These are phyloP conservation scores for Oppia nitens DNA, from an alignment of 1,140 invertebrate genomes.

Conservation along the genomic window DNA sequence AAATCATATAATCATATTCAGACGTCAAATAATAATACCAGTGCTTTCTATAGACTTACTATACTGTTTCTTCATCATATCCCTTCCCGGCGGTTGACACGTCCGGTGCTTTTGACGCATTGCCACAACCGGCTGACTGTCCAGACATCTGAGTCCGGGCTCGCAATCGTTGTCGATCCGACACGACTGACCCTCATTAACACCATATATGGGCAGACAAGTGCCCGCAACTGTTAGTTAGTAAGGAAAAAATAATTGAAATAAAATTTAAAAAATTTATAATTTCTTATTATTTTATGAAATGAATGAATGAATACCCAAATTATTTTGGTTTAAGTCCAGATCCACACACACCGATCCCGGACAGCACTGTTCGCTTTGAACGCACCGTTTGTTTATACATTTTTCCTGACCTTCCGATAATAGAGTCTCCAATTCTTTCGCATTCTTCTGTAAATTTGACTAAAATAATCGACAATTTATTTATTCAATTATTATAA, in stretches of 20 bases:
- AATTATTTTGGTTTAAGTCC: slow-evolving; percentile 39
- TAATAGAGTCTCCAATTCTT: slow-evolving; percentile 20
- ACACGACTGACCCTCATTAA: slow-evolving; percentile 54
- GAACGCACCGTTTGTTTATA: slow-evolving; percentile 34
- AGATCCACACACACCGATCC: slow-evolving; percentile 51
- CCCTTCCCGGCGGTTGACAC: slow-evolving; percentile 41
- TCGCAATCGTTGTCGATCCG: slow-evolving; percentile 53
- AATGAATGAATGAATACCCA: background rate
- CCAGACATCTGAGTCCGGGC: slow-evolving; percentile 46
- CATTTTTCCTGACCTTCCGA: slow-evolving; percentile 20
- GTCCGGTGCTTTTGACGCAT: slow-evolving; percentile 27
- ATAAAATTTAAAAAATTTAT: background rate
- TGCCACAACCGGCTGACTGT: slow-evolving; percentile 26
- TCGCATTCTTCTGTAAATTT: background rate
- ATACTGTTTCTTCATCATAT: slow-evolving; percentile 51
- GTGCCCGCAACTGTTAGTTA: slow-evolving; percentile 39
- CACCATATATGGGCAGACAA: slow-evolving; percentile 49
- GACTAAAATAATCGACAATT: background rate
- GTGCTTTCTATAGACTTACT: slow-evolving; percentile 32
- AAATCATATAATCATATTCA: slow-evolving; percentile 3
- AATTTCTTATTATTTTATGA: background rate
- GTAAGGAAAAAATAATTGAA: slow-evolving; percentile 10
- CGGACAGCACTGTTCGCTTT: slow-evolving; percentile 57
- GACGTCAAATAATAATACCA: background rate
- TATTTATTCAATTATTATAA: background rate